A percentile compares a stretch with the other conserved stretches of the same genome.
These are phyloP conservation scores for Orchesella flavescens DNA, from an alignment of 2,888 invertebrate species.

Conservation along the genomic window DNA sequence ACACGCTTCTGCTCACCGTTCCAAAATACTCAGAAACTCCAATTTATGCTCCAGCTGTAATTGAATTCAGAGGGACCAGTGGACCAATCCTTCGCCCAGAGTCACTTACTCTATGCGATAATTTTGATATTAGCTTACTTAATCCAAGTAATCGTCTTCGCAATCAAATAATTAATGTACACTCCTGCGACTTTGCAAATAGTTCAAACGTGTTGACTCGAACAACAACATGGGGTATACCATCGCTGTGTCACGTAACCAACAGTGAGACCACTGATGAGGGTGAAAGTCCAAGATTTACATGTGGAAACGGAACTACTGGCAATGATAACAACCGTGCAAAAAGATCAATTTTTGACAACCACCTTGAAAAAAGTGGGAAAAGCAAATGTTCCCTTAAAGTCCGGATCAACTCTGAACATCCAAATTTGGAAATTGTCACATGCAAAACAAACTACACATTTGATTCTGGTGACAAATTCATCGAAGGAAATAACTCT, in stretches of 20 bases:
- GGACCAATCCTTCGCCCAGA: slow-evolving; percentile 9
- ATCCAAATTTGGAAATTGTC: not conserved
- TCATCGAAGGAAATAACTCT: slow-evolving; percentile 55
- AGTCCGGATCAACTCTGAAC: slow-evolving; percentile 4
- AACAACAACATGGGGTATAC: not conserved
- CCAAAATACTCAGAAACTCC: slow-evolving; percentile 85
- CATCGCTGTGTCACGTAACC: no score
- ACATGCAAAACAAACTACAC: slow-evolving; percentile 56
- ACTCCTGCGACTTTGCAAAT: slow-evolving; percentile 8
- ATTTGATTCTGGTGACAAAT: slow-evolving; percentile 54
- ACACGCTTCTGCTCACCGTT: slow-evolving; percentile 85
- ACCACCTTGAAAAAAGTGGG: no score
- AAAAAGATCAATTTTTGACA: not conserved
- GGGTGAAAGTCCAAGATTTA: slow-evolving; percentile 2
- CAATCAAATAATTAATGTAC: slow-evolving; percentile 18
- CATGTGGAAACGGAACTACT: not conserved
- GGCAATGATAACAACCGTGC: no score
- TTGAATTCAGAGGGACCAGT: slow-evolving; percentile 9
- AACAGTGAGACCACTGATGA: not conserved
- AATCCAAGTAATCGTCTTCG: not conserved
- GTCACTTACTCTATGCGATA: not conserved
- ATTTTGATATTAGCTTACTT: not conserved
- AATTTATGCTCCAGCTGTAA: slow-evolving; percentile 83
- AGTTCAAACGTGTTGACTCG: not conserved
- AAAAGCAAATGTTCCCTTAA: not conserved